Evolutionary conservation across 2,113 vertebrate species (phyloP), one percentile per base, ranked within the genome.

Genomic region (Centropus unirufus): DNA sequence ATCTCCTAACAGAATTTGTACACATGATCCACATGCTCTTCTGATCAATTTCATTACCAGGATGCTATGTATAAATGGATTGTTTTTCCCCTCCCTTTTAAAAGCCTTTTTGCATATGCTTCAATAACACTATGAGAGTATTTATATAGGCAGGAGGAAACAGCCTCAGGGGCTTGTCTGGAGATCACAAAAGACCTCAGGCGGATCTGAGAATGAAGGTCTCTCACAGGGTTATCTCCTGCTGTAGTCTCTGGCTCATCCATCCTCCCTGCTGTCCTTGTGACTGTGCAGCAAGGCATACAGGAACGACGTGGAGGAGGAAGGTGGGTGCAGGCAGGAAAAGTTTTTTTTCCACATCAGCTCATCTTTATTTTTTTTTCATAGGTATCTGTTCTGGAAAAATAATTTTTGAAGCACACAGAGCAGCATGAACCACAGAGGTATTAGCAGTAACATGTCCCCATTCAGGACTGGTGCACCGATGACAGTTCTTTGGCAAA

Each of bases 401-500:
- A 97, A 85, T 88, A 88, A 95, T 95, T 98, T 92, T 85, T 92
- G 90, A 94, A 92, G 86, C 57, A 67, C 52, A 82, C 83, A 87
- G 8, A 85, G 58, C 83, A 83, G 39, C 88, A 87, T 34, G 88
- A 96, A 87, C 83, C 95, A 93, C 95, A 97, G 94, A 95, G 79
- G 66, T 94, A 97, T 97, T 96, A 97, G 75, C 66, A 51, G 44
- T 80, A 96, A 84, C 90, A 75, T 80, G 36, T 92, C 91, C 75
- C 61, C 86, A 51, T 85, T 86, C 76, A 94, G 89, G 89, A 77
- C 86, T 92, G 89, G 54, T 89, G 57, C 54, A 77, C n/a, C 9
- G 92, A 79, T 96, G 98, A 98, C 97, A 98, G 92, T 4, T 97
- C 96, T 94, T 96, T 98, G 97, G 97, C 97, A 91, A 96, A 77